Percentiles rank a stretch among this genome's conserved stretches.
phyloP scores from a whole-genome alignment of 2,888 invertebrate species.

The Scaeva pyrastri region DNA sequence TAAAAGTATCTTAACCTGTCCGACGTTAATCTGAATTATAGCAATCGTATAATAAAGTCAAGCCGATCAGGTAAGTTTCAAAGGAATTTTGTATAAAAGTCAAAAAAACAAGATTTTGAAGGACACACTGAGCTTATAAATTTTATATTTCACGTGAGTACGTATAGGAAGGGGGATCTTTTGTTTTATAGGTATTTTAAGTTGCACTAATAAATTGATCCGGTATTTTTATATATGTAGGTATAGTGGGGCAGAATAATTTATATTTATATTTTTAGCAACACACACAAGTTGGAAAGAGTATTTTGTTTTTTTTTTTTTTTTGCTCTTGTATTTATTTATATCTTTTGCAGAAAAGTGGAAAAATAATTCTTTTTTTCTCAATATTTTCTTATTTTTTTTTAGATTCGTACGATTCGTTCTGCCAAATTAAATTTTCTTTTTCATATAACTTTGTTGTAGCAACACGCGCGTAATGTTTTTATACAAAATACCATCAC shows the following conservation, averaged over 20 bases:
- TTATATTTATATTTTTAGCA: constrained; percentile 57
- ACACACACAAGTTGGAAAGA: constrained; percentile 29
- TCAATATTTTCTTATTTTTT: constrained; percentile 41
- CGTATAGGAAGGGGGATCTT: constrained; percentile 1
- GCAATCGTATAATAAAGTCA: constrained; percentile 67
- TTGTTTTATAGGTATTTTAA: constrained; percentile 15
- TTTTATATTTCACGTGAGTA: constrained; percentile 43
- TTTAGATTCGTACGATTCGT: background rate
- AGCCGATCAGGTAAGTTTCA: constrained; percentile 61
- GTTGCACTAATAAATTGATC: constrained; percentile 28
- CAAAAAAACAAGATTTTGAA: constrained; percentile 42
- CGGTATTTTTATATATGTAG: too few species aligned
- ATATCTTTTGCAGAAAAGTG: constrained; percentile 26
- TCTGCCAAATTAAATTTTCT: constrained; percentile 14
- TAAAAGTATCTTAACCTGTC: constrained; percentile 58
- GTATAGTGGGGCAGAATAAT: constrained; percentile 42
- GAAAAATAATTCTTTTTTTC: constrained; percentile 27
- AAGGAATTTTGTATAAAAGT: constrained; percentile 15
- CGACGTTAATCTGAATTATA: constrained; percentile 75
- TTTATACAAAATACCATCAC: constrained; percentile 56
- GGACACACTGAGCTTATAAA: constrained; percentile 48
- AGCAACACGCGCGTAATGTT: constrained; percentile 46
- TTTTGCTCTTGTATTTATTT: constrained; percentile 23
- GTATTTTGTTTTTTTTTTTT: background rate
- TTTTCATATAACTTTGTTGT: constrained; percentile 45